Evolutionary conservation across 2,797 vertebrate species (phyloP).

Genomic region (Macropodus opercularis): DNA sequence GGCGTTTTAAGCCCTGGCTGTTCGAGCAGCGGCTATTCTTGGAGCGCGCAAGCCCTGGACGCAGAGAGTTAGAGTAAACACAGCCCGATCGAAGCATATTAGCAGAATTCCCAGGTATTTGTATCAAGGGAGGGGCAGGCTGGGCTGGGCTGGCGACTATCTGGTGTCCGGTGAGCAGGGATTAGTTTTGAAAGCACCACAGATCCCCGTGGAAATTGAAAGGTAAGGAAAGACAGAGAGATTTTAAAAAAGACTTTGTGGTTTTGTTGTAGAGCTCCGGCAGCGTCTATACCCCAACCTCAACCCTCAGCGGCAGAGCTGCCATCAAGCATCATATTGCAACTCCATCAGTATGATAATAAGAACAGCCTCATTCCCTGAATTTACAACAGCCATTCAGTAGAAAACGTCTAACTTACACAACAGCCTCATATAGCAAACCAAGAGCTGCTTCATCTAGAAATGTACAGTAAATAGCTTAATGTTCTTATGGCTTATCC

Average conservation of each 20-base stretch:
- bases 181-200: neutral
- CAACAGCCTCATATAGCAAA: neutral
- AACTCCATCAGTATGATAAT: neutral
- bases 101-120: slow-evolving; percentile 33
- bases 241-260: neutral
- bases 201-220: too few species aligned
- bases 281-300: neutral
- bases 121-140: slow-evolving; percentile 17
- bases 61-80: slow-evolving; percentile 59
- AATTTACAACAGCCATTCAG: neutral
- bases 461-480: too few species aligned
- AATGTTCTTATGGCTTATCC: neutral
- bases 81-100: slow-evolving; percentile 36
- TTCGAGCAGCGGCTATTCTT: slow-evolving; percentile 66
- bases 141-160: neutral
- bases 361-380: neutral
- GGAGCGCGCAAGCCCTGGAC: slow-evolving; percentile 58
- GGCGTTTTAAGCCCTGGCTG: slow-evolving; percentile 47
- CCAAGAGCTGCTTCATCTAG: neutral
- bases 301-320: too few species aligned
- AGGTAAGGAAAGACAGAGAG: neutral
- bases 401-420: neutral
- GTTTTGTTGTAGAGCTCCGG: neutral
- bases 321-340: neutral
- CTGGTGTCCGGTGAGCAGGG: neutral